Base-by-base conservation (phyloP, 2,797 vertebrate species). In the Luscinia megarhynchos region DNA sequence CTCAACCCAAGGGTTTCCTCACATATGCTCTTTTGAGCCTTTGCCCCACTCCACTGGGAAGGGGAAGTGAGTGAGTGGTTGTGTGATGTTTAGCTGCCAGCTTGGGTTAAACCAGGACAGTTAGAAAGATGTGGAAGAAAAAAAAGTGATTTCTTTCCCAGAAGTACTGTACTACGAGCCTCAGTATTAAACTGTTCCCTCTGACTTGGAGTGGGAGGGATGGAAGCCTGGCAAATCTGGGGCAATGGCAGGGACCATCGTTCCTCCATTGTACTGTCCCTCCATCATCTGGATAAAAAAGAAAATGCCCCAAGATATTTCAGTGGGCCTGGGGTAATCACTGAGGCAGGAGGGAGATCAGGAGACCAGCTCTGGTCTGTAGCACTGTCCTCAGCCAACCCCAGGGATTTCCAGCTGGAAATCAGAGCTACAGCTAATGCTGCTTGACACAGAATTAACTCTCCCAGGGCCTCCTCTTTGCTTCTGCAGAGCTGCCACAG, bases 361-460 rank as follows among this genome's bases (percentile, higher is more conserved):
- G 84, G 68, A 78, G 74, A 87, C 83, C 8, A 8, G 1, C 51
- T 66, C 80, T 58, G 80, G 83, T 79, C 79, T 73, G 55, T 66
- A 87, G 84, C 73, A 30, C 51, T 95, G 85, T 96, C 96, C 96
- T 96, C 67, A 84, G 58, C 27, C 8, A 41, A 97, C 87, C 95
- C 86, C 72, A 93, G 95, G 94, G 96, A 97, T 97, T 97, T 96
- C 86, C 5, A 0, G 57, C 90, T 95, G 68, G 89, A 96, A 97
- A 96, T 95, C 95, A 94, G 94, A 95, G 94, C 94, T 89, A 68
- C 2, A 7, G 88, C 89, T 97, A 96, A 97, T 96, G 94, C 94
- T 80, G 84, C 96, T 95, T 95, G 94, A 95, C 96, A 94, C 38
- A 96, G 94, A 96, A 95, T 97, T 96, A 96, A 96, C 92, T 96